A percentile compares a stretch with the other conserved stretches of the same genome.
Conservation (phyloP, 2,113 vertebrate species). For the Xiphophorus hellerii region DNA sequence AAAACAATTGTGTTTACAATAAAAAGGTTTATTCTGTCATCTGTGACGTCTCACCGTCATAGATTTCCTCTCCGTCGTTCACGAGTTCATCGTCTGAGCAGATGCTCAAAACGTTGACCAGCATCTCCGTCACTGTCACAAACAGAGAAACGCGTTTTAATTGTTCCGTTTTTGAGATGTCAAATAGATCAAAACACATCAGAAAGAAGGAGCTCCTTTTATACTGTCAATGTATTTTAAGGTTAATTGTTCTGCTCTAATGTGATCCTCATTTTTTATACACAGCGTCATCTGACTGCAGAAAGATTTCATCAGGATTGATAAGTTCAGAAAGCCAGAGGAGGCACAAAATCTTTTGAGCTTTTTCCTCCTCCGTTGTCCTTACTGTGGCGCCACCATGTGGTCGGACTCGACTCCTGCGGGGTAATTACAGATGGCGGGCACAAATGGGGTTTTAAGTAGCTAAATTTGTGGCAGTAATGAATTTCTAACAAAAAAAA, state of each 20-base stretch:
- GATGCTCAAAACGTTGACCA: conserved; percentile 86
- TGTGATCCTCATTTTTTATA: neutral
- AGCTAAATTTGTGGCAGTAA: neutral
- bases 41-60: conserved; percentile 73
- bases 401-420: neutral
- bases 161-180: neutral
- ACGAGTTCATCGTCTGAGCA: conserved; percentile 86
- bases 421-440: neutral
- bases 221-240: neutral
- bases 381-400: neutral
- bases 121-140: conserved; percentile 83
- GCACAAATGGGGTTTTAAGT: neutral
- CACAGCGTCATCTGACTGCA: neutral
- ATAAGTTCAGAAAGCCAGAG: neutral
- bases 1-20: no score
- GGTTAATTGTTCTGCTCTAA: neutral
- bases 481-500: neutral
- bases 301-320: neutral
- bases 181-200: neutral
- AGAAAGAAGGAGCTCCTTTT: neutral
- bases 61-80: conserved; percentile 85
- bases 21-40: no score
- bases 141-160: neutral
- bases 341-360: neutral
- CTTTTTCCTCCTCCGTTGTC: neutral